Evolutionary conservation across 2,797 vertebrate genomes (phyloP), one percentile per base, ranked within the genome.

Genomic region (Pagetopsis macropterus): DNA sequence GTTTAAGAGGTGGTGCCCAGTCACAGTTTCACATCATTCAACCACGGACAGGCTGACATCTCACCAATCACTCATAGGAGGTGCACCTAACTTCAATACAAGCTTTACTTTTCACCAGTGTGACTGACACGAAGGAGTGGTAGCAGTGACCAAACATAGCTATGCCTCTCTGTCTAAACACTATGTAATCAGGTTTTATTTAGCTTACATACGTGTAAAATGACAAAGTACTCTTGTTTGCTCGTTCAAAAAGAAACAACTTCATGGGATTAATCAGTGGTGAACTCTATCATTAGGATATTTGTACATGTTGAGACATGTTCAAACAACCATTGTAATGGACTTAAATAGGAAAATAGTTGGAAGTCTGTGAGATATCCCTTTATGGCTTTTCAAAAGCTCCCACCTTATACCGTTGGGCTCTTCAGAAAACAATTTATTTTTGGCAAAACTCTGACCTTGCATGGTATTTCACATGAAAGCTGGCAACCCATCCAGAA

Each of bases 401-500:
- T 67, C 48, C 58, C 52, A 60, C 27, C 43, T 58, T 5, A 3
- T 9, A 15, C 19, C 27, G 23, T 54, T 3, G 19, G 33, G 17
- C 54, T 44, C 23, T 37, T 65, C 17, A 13, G 12, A 61, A 56
- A 51, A 57, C 60, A 9, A 33, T 41, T 59, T 41, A 56, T 44
- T 76, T 69, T 64, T 62, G 9, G 13, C 44, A 66, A 58, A 68
- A 69, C 58, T 43, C 46, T 78, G 78, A 81, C 79, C 79, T 79
- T 84, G 84, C 65, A 59, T 65, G 83, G 68, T 64, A 81, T 91
- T 85, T 78, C 62, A 84, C 84, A 87, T 86, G 70, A 87, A 89
- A 88, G 81, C 81, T 58, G 81, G 46, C 86, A 90, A 71, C 75
- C 82, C 75, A 82, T 77, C 74, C 87, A 86, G 87, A 93, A 91